Evolutionary conservation across 2,797 vertebrate species (phyloP), one percentile per base, ranked within the genome.

Genomic region (Picus viridis): DNA sequence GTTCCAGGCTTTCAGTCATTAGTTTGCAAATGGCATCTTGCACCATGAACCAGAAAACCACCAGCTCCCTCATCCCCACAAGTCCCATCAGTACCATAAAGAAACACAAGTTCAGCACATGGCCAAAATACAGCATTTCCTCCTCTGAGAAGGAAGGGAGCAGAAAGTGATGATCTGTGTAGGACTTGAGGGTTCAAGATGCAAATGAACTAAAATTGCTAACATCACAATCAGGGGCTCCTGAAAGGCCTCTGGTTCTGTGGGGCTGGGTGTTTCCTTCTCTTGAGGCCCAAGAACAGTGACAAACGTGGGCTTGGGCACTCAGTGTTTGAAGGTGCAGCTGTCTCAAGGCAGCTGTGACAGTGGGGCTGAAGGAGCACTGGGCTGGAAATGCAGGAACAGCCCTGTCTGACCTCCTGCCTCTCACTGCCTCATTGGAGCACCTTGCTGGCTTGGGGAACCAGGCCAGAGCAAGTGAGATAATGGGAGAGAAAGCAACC

Each of bases 381-480:
- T 32, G 72, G 49, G 23, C 49, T 51, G 23, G 23, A 51, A 51
- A 51, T 51, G 49, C 49, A 51, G 32, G 32, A 30, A 22, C 49
- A 17, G 81, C 5, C 1, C 12, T 26, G 12, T 14, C 49, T 26
- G 39, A 18, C 49, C 47, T 56, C 39, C 13, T 30, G 18, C n/a
- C 41, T 59, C 19, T 26, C 27, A 2, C 49, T 56, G 63, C 16
- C 64, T 85, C 26, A 17, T 12, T 36, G 43, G 8, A 43, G 51
- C 51, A 43, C 0, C 0, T 16, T 64, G 39, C 27, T 85, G 2
- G 1, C 45, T 26, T 10, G 6, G 63, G 18, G 54, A 57, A 8
- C 19, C 2, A 1, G 62, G 41, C 26, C 56, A 86, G 29, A 80
- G 59, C 30, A 24, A 45, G 39, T 2, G 16, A 18, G 39, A 27